These are phyloP conservation scores for Cotesia typhae DNA, from an alignment of 1,140 invertebrate genomes.

Conservation along the genomic window DNA sequence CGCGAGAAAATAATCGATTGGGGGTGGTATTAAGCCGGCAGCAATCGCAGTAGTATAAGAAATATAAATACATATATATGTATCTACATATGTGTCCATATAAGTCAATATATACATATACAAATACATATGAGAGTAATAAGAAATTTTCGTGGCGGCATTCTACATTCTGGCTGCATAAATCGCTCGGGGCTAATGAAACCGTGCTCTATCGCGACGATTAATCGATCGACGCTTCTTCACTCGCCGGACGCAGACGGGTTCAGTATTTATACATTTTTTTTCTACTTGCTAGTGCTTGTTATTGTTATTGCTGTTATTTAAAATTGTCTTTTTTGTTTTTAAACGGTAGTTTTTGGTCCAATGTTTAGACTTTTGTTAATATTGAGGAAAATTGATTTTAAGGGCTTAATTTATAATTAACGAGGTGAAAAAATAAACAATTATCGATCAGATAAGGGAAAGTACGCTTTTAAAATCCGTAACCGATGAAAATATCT, in stretches of 20 bases:
- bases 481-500: too few relatives aligned
- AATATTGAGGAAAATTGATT: too few relatives aligned
- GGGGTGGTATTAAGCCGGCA: conserved; percentile 7
- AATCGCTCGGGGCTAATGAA: conserved; percentile 54
- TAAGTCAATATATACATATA: not conserved
- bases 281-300: conserved; percentile 12
- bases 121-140: not conserved
- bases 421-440: too few relatives aligned
- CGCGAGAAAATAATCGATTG: conserved; percentile 15
- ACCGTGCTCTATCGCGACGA: conserved; percentile 55
- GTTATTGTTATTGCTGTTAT: not conserved
- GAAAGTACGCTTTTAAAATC: too few relatives aligned
- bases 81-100: not conserved
- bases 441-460: too few relatives aligned
- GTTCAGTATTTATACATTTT: conserved; percentile 7
- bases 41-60: not conserved
- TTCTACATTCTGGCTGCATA: conserved; percentile 32
- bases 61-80: conserved; percentile 4
- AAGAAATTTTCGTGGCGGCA: conserved; percentile 18
- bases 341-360: too few relatives aligned
- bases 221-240: conserved; percentile 55
- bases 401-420: too few relatives aligned
- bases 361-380: too few relatives aligned
- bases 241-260: conserved; percentile 26
- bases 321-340: not conserved